These are phyloP conservation scores for Anas acuta DNA, from an alignment of 2,797 vertebrate species.

Conservation along the genomic window DNA sequence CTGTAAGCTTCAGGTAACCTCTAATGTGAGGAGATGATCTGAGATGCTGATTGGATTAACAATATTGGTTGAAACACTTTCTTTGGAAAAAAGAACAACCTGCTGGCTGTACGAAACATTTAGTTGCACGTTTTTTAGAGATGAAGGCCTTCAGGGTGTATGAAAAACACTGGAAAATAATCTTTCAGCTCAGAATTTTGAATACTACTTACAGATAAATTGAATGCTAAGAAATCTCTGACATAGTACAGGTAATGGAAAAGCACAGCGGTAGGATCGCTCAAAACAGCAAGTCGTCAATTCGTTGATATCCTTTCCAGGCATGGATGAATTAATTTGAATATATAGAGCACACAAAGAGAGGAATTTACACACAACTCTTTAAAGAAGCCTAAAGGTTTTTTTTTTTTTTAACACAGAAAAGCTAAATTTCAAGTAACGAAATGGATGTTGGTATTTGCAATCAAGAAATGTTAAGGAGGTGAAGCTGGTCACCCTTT, in stretches of 20 bases:
- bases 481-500: neutral
- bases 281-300: neutral
- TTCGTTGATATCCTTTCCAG: neutral
- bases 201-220: neutral
- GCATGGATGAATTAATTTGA: neutral
- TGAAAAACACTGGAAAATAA: neutral
- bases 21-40: neutral
- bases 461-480: neutral
- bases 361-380: neutral
- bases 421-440: neutral
- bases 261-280: neutral
- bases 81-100: accelerated
- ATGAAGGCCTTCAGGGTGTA: neutral
- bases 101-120: neutral
- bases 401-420: neutral
- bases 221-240: neutral
- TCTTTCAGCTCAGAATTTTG: neutral
- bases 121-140: neutral
- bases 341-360: neutral
- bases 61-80: neutral
- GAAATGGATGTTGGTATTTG: neutral
- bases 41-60: neutral
- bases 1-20: neutral
- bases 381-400: neutral
- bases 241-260: neutral